These are phyloP conservation scores for Apamea crenata DNA, from an alignment of 2,888 invertebrate genomes.

Conservation along the genomic window DNA sequence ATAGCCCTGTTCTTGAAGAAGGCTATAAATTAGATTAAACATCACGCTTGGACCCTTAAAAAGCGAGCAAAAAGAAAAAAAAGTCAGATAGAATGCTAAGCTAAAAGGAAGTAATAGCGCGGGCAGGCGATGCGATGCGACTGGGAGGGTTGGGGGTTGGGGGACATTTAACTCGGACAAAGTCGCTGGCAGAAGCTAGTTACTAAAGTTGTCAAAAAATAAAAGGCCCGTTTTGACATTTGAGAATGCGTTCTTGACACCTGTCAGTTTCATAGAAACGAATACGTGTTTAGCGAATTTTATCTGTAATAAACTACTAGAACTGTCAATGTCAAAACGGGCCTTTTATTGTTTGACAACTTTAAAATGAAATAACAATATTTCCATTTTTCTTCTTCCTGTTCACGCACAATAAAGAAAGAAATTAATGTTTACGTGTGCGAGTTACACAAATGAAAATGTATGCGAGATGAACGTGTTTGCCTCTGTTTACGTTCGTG, in stretches of 20 bases:
- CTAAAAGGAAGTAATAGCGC: neutral
- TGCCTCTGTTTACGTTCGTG: constrained; percentile 1
- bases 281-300: no score
- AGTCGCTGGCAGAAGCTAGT: neutral
- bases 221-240: no score
- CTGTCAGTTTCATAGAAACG: no score
- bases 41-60: neutral
- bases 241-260: no score
- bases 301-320: no score
- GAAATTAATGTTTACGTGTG: constrained; percentile 18
- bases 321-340: no score
- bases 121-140: neutral
- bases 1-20: neutral
- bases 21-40: no score
- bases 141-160: neutral
- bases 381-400: constrained; percentile 16
- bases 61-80: neutral
- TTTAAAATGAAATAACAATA: constrained; percentile 9
- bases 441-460: constrained; percentile 48
- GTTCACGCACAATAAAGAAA: neutral
- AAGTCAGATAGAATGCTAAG: neutral
- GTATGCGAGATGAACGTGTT: constrained; percentile 36
- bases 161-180: no score
- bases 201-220: no score
- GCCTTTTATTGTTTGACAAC: no score